Evolutionary conservation across 1,140 invertebrate species (phyloP).

Genomic region (Drosophila grimshawi): DNA sequence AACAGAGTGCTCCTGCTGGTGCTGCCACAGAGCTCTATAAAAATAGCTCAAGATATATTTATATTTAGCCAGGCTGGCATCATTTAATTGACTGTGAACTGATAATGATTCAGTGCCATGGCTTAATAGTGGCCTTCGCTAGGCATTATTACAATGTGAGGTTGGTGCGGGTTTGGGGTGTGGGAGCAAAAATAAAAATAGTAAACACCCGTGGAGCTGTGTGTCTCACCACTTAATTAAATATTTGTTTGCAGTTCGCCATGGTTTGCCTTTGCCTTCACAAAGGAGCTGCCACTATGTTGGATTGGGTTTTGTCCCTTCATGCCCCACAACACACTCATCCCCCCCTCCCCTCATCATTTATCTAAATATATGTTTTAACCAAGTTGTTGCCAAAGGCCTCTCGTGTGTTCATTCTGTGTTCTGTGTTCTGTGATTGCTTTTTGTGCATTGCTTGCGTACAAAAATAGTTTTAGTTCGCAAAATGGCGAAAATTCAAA

Average conservation of each 20-base stretch:
- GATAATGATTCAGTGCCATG: slow-evolving; percentile 30
- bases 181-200: not conserved
- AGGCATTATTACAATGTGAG: not conserved
- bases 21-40: not conserved
- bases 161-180: too few species aligned
- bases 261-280: slow-evolving; percentile 1
- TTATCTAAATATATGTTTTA: not conserved
- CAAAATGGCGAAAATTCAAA: slow-evolving; percentile 78
- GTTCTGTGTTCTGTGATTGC: slow-evolving; percentile 52
- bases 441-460: slow-evolving; percentile 33
- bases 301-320: not conserved
- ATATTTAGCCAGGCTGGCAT: slow-evolving; percentile 29
- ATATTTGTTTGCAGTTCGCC: slow-evolving; percentile 47
- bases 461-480: slow-evolving; percentile 65
- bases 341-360: not conserved
- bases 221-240: slow-evolving; percentile 71
- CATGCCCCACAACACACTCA: too few species aligned
- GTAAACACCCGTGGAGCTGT: slow-evolving; percentile 2
- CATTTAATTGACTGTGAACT: slow-evolving; percentile 27
- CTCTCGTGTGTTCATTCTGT: slow-evolving; percentile 24
- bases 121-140: slow-evolving; percentile 15
- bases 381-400: slow-evolving; percentile 4
- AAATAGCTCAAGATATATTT: slow-evolving; percentile 46
- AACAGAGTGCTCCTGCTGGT: slow-evolving; percentile 3
- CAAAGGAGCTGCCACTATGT: slow-evolving; percentile 12